These are phyloP conservation scores for Patiria pectinifera DNA, from an alignment of 53 echinoderm and acorn worm genomes.

Conservation along the genomic window DNA sequence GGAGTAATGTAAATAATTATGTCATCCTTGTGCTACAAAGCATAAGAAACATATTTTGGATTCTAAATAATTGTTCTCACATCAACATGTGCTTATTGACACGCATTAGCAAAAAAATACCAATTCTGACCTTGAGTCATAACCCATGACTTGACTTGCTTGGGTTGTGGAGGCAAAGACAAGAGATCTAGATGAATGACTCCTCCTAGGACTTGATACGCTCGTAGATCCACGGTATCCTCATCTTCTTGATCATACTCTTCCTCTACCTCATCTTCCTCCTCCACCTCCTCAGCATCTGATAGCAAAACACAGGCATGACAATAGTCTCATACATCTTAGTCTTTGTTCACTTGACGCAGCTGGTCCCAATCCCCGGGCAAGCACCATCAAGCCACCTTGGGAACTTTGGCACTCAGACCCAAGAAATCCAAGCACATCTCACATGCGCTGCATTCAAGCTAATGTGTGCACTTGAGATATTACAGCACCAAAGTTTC, in stretches of 20 bases:
- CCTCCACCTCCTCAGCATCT: constrained; percentile 59
- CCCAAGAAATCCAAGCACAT: no score
- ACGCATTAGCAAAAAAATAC: no score
- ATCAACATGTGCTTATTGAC: no score
- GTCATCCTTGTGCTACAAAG: no score
- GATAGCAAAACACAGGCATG: background rate
- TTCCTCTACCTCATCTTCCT: constrained; percentile 83
- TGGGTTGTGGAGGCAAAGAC: constrained; percentile 92
- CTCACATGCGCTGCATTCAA: no score
- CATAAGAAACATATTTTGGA: no score
- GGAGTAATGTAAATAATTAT: no score
- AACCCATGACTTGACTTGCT: constrained; percentile 88
- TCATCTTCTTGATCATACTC: constrained; percentile 92
- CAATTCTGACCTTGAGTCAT: constrained; percentile 91
- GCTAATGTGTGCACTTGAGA: no score
- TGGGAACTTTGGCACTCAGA: no score
- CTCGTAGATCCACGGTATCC: constrained; percentile 89
- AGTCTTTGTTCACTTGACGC: background rate
- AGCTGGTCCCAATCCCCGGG: no score
- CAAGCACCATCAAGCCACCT: no score
- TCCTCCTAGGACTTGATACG: constrained; percentile 92
- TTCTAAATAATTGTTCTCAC: background rate
- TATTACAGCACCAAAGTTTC: no score
- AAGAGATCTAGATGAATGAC: constrained; percentile 87
- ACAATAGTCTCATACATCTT: background rate